Evolutionary conservation across 2,888 invertebrate species (phyloP), one percentile per base, ranked within the genome.

Genomic region (Drosophila fulvimacula): DNA sequence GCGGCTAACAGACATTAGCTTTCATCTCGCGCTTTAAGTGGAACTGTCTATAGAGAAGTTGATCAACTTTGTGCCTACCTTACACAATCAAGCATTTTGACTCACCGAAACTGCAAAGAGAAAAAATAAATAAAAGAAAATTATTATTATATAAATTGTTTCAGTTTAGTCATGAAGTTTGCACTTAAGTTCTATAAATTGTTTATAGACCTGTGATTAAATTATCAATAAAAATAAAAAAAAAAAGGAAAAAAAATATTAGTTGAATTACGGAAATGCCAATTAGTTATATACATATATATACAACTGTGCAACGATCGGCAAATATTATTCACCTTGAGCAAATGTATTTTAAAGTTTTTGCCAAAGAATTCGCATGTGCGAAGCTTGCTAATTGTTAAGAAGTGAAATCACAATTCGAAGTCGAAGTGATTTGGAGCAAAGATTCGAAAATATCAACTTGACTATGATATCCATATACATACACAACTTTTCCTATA

Each of bases 71-170:
- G 9, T 30, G 55, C 34, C 61, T 56, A 55, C 21, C 48, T 49
- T 49, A 44, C 27, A 4, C 1, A 34, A 21, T 17, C 30, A 11
- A 2, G 1, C 32, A 13, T 9, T 49, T 72, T 66, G 62, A 82
- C 85, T 82, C 76, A 82, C 85, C 84, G 84, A 84, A 82, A 81
- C 87, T 81, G 82, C 68, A 87, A 87, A 69, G 46, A 64, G 11
- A 86, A 64, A 71, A 46, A 63, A 13, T 62, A 3, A 46, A 13
- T n/a, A n/a, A 36, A 62, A 68, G 5, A 56, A 19, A 30, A 30
- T 30, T 30, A 30, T n/a, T n/a, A n/a, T n/a, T 30, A 30, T 10
- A 42, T 19, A 41, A 41, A 13, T 30, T 30, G 13, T 53, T 42
- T 32, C 39, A 17, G 34, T 65, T 57, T 30, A 73, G 56, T 69